Percentiles rank a stretch among this genome's conserved stretches.
Conservation (phyloP, 2,797 vertebrate species). For the Ambastaia sidthimunki region DNA sequence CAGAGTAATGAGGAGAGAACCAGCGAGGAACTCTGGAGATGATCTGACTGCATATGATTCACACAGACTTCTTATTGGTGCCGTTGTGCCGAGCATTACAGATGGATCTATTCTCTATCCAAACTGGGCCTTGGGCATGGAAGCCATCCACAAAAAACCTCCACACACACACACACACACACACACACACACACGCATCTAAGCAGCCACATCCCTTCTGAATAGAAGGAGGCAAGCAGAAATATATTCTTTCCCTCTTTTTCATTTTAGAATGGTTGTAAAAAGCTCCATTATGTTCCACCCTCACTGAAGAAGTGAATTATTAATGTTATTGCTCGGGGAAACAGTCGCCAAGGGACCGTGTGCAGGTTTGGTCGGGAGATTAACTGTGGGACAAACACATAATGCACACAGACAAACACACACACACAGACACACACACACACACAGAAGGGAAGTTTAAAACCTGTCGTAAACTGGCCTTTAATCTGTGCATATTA, state of each 20-base stretch:
- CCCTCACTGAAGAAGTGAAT: slow-evolving; percentile 63
- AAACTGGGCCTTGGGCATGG: slow-evolving; percentile 35
- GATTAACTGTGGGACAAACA: slow-evolving; percentile 35
- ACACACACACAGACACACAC: slow-evolving; percentile 25
- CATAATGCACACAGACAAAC: slow-evolving; percentile 34
- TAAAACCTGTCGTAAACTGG: slow-evolving; percentile 43
- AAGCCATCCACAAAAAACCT: slow-evolving; percentile 18
- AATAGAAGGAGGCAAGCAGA: slow-evolving; percentile 16
- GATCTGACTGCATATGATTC: slow-evolving; percentile 46
- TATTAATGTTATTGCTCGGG: slow-evolving; percentile 69
- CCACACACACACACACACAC: slow-evolving; percentile 5
- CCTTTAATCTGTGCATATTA: slow-evolving; percentile 36
- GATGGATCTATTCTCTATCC: slow-evolving; percentile 42
- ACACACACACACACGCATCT: not conserved
- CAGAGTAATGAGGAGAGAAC: slow-evolving; percentile 32
- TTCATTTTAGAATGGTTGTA: slow-evolving; percentile 27
- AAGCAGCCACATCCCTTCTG: slow-evolving; percentile 13
- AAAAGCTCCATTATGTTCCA: slow-evolving; percentile 48
- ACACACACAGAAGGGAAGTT: slow-evolving; percentile 6
- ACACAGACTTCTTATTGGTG: slow-evolving; percentile 34
- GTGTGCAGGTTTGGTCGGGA: slow-evolving; percentile 27
- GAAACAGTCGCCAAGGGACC: slow-evolving; percentile 32
- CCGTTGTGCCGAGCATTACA: slow-evolving; percentile 54
- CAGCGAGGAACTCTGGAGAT: slow-evolving; percentile 10
- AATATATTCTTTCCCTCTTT: slow-evolving; percentile 38